Evolutionary conservation across 64 coral and sea anemone species (phyloP).

Genomic region (Acropora yongei): DNA sequence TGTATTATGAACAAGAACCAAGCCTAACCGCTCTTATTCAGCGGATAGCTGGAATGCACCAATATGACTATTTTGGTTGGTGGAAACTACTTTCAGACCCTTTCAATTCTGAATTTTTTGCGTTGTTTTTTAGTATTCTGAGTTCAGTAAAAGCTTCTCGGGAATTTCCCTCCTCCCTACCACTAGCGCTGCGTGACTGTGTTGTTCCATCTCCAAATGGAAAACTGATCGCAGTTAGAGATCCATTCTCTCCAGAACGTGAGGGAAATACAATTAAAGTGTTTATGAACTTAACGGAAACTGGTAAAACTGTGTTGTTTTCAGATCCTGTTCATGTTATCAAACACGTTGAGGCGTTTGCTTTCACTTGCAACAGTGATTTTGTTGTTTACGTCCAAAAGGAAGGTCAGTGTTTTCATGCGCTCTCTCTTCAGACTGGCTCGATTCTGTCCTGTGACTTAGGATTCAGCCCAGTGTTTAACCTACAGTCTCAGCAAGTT

Average conservation of each 20-base stretch:
- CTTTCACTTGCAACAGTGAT: background rate
- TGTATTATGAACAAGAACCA: no score
- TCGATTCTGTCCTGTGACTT: background rate
- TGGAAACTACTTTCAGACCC: no score
- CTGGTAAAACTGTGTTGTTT: no score
- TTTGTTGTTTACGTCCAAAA: background rate
- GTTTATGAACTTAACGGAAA: no score
- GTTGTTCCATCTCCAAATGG: background rate
- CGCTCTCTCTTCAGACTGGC: slow-evolving; percentile 9
- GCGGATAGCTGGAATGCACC: no score
- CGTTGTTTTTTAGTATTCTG: no score
- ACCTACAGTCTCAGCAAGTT: background rate
- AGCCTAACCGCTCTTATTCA: no score
- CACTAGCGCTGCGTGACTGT: background rate
- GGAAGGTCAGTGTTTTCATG: background rate
- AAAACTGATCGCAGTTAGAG: background rate
- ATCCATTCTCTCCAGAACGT: background rate
- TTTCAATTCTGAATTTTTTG: no score
- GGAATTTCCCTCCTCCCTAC: background rate
- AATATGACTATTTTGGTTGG: no score
- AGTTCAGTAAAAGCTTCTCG: no score
- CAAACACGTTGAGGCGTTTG: background rate
- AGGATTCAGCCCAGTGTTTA: background rate
- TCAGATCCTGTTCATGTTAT: background rate
- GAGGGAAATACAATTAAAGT: no score